These are phyloP conservation scores for Plagodis pulveraria DNA, from an alignment of 2,888 invertebrate species.

Conservation along the genomic window DNA sequence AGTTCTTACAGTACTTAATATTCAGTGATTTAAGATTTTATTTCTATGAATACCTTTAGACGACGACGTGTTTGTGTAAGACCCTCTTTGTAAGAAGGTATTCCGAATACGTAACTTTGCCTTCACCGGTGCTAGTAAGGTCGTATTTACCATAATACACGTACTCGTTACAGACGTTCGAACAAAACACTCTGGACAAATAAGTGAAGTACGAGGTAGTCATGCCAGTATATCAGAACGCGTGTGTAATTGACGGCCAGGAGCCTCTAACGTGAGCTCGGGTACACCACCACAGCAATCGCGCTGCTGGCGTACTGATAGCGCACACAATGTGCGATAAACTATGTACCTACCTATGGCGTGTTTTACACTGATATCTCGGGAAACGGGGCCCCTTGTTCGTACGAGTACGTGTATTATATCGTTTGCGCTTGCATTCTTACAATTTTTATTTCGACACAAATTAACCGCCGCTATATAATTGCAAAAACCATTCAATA, in stretches of 20 bases:
- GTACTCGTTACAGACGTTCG: constrained; percentile 27
- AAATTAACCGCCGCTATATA: constrained; percentile 30
- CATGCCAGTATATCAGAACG: constrained; percentile 28
- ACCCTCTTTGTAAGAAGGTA: constrained; percentile 25
- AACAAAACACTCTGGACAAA: constrained; percentile 34
- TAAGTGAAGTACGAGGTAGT: constrained; percentile 29
- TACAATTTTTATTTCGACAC: constrained; percentile 20
- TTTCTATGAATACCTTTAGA: constrained; percentile 3
- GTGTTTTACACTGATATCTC: constrained; percentile 78
- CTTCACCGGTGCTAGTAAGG: constrained; percentile 30
- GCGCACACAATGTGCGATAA: constrained; percentile 71
- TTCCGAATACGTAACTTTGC: constrained; percentile 31
- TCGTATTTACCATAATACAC: constrained; percentile 35
- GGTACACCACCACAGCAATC: constrained; percentile 36
- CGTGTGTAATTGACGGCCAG: constrained; percentile 40
- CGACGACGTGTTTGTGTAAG: constrained; percentile 18
- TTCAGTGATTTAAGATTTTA: no score
- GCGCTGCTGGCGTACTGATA: constrained; percentile 62
- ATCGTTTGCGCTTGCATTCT: constrained; percentile 33
- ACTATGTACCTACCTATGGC: constrained; percentile 49
- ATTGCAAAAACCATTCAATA: constrained; percentile 46
- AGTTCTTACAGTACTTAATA: not conserved
- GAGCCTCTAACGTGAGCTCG: constrained; percentile 39
- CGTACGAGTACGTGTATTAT: constrained; percentile 32
- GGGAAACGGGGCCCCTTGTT: constrained; percentile 60